Evolutionary conservation across 2,113 vertebrate species (phyloP).

Genomic region (Chauna torquata): DNA sequence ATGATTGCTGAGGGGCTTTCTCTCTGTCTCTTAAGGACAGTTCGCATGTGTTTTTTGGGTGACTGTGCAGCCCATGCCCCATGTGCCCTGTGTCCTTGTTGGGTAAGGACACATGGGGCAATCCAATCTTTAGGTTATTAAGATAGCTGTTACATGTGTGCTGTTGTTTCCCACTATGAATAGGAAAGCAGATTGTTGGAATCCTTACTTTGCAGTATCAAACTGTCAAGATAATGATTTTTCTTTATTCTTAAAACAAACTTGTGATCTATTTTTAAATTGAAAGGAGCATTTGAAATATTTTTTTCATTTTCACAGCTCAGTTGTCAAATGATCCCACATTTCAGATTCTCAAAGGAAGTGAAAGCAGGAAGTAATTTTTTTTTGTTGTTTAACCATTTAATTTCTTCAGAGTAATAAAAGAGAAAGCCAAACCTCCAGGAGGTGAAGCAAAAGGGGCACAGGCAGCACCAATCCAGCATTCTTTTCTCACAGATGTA

Average conservation of each 20-base stretch:
- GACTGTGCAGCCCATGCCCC: not conserved
- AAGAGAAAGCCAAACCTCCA: slow-evolving; percentile 87
- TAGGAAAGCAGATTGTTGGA: not conserved
- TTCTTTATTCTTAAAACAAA: not conserved
- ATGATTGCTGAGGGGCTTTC: not conserved
- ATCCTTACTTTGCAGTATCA: not conserved
- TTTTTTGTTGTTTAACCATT: not conserved
- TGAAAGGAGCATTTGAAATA: not conserved
- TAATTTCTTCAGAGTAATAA: slow-evolving; percentile 73
- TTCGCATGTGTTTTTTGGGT: not conserved
- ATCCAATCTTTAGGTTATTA: not conserved
- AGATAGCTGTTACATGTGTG: not conserved
- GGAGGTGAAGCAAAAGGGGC: slow-evolving; percentile 79
- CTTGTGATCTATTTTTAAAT: not conserved
- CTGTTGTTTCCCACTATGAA: not conserved
- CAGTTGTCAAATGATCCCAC: not conserved
- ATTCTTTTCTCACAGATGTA: slow-evolving; percentile 96
- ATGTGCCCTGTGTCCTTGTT: fast-evolving
- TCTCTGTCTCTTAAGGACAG: not conserved
- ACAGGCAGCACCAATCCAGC: slow-evolving; percentile 86
- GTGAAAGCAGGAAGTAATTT: not conserved
- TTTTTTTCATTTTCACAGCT: not conserved
- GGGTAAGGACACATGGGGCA: not conserved
- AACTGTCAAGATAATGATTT: too few relatives aligned
- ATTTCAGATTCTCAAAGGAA: not conserved